Conservation (phyloP, 2,113 vertebrate genomes). For the Heterotilapia buettikoferi region DNA sequence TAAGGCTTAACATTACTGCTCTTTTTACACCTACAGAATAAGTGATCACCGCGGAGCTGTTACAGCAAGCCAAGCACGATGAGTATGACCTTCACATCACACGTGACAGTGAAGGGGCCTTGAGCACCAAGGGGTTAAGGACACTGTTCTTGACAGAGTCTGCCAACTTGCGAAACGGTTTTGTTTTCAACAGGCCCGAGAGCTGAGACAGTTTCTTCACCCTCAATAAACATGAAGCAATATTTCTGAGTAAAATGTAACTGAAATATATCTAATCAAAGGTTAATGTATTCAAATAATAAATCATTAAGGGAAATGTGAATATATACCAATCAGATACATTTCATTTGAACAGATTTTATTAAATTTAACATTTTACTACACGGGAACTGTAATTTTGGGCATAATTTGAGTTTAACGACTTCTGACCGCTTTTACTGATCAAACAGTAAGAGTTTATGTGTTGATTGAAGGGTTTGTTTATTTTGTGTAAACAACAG, state of each 20-base stretch:
- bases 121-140: background rate
- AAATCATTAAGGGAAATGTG: background rate
- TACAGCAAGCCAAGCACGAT: background rate
- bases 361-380: background rate
- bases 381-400: background rate
- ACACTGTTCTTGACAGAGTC: background rate
- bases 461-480: background rate
- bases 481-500: background rate
- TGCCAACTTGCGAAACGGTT: background rate
- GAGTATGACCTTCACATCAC: background rate
- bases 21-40: constrained; percentile 9
- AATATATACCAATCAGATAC: background rate
- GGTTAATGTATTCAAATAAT: background rate
- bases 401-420: background rate
- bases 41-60: background rate
- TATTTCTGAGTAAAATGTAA: background rate
- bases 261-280: background rate
- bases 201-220: background rate
- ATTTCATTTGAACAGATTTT: background rate
- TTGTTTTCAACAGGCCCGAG: background rate
- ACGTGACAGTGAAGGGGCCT: background rate
- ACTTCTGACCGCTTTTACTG: background rate
- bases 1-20: background rate
- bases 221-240: background rate
- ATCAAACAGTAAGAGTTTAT: background rate